Evolutionary conservation across 2,113 vertebrate species (phyloP), one percentile per base, ranked within the genome.

Genomic region (Pangasianodon gigas): DNA sequence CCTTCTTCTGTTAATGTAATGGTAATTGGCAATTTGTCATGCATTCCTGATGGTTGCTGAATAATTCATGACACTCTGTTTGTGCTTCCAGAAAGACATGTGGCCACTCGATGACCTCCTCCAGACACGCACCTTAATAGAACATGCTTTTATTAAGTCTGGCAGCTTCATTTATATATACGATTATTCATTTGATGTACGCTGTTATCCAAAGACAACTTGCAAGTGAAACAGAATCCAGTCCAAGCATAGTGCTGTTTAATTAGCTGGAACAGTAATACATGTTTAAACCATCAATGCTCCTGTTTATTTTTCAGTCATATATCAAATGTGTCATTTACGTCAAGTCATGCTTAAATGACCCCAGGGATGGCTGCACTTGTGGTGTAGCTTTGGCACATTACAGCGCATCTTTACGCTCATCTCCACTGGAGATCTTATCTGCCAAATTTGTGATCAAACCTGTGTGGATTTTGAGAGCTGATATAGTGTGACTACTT

Each of bases 371-470:
- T 26, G 4, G 37, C 52, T 58, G 26, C 51, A 69, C 4, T 54
- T 58, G 24, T 48, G 37, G 48, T n/a, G 9, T 83, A 48, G 32
- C 51, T 56, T 48, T 6, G 48, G 26, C 18, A 62, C 52, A 32
- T 48, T 32, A 84, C 67, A 85, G 41, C 11, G 41, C 11, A 51
- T 26, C 21, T 37, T 85, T 60, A 67, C 54, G 32, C 86, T 81
- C 41, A 41, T 85, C 60, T 75, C 21, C 37, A 58, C 62, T 74
- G 24, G 29, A 87, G 88, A 87, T 89, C 56, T 52, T 89, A 91
- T 90, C 88, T 75, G 82, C 5, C 62, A 71, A 56, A 87, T 77
- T 86, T 56, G 29, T 56, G n/a, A 51, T 32, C 18, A 32, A 48
- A 58, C 56, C 26, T 88, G 81, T 85, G 81, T 85, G 83, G 44